Percentiles rank a stretch among this genome's conserved stretches.
Evolutionary conservation across 2,888 invertebrate species (phyloP).

Genomic region (Helleia helle): DNA sequence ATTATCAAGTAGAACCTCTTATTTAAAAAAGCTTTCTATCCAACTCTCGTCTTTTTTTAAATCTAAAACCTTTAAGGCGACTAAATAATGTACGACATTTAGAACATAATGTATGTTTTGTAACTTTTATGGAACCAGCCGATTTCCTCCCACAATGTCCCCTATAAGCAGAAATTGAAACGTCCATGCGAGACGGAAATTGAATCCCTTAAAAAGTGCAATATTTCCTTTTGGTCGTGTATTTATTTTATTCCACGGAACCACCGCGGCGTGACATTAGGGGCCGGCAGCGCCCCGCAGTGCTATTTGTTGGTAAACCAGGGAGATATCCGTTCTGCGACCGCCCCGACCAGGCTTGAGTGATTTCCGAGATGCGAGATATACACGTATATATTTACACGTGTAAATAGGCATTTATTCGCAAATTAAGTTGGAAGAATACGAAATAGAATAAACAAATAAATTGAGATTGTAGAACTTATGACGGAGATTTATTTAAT

Average conservation of each 20-base stretch:
- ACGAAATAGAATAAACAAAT: neutral
- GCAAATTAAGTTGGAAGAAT: neutral
- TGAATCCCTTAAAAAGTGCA: conserved; percentile 30
- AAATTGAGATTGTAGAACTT: neutral
- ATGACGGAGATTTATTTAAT: neutral
- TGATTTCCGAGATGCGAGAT: conserved; percentile 24
- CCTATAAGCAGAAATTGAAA: conserved; percentile 12
- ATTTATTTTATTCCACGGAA: conserved; percentile 22
- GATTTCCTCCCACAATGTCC: conserved; percentile 6
- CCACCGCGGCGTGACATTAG: conserved; percentile 31
- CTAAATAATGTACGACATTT: neutral
- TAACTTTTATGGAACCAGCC: neutral
- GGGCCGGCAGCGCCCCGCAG: conserved; percentile 34
- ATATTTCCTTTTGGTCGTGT: conserved; percentile 27
- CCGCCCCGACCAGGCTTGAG: conserved; percentile 26
- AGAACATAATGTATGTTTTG: neutral
- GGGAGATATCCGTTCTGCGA: conserved; percentile 34
- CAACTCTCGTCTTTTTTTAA: no score
- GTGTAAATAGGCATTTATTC: neutral
- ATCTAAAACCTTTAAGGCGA: no score
- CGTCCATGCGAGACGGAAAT: conserved; percentile 22
- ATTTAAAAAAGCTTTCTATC: neutral
- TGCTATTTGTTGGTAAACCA: conserved; percentile 50
- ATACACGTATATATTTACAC: conserved; percentile 13
- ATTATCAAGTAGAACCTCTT: no score